phyloP scores from a whole-genome alignment of 1,140 invertebrate species.

The Pachyrhynchus sulphureomaculatus region DNA sequence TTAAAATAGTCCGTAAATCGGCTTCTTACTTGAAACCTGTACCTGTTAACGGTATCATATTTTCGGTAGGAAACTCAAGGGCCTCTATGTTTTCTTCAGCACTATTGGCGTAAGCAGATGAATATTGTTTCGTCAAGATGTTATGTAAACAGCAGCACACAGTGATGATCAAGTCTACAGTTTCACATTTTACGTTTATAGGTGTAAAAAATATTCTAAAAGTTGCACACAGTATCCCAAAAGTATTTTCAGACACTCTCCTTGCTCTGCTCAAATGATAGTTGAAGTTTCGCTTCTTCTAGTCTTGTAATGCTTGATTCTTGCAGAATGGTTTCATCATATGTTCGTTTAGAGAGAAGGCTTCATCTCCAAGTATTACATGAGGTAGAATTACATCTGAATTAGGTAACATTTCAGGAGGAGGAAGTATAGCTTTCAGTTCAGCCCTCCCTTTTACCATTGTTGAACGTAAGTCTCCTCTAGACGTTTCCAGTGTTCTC shows the following conservation, averaged over 20 bases:
- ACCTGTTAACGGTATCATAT: no score
- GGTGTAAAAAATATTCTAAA: constrained; percentile 45
- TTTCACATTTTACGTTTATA: constrained; percentile 43
- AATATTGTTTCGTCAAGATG: constrained; percentile 25
- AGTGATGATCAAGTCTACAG: constrained; percentile 40
- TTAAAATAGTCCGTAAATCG: no score
- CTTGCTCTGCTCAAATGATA: constrained; percentile 51
- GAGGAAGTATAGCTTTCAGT: not conserved
- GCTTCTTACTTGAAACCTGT: no score
- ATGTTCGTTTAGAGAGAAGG: constrained; percentile 39
- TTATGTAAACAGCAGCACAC: constrained; percentile 39
- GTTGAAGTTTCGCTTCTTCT: constrained; percentile 52
- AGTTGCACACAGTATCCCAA: constrained; percentile 49
- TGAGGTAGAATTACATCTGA: constrained; percentile 27
- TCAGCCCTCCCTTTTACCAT: no score
- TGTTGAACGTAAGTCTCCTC: no score
- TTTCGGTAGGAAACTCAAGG: no score
- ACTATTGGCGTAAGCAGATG: not conserved
- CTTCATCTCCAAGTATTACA: constrained; percentile 41
- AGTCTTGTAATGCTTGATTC: constrained; percentile 5
- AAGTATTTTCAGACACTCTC: constrained; percentile 50
- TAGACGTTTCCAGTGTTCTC: no score
- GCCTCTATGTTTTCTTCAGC: not conserved
- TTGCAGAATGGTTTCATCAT: constrained; percentile 37
- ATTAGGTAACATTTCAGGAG: not conserved